Evolutionary conservation across 2,113 vertebrate species (phyloP), one percentile per base, ranked within the genome.

Genomic region (Gymnocephalus cernua): DNA sequence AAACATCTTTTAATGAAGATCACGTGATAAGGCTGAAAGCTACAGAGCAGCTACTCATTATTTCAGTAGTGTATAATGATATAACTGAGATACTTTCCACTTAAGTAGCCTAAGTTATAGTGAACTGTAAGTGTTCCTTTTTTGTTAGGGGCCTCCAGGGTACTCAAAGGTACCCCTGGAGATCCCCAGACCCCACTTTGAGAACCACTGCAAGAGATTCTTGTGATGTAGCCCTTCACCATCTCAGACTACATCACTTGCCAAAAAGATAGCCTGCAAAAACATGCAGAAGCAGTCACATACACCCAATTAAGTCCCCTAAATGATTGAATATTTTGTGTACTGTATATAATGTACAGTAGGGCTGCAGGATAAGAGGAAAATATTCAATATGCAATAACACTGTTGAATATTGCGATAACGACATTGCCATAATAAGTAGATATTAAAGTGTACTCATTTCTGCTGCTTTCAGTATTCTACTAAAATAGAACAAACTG

Each of bases 311-410:
- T 63, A 3, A 78, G 45, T 48, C 47, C 7, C 25, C 74, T 83
- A 79, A 85, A 86, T 82, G 82, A 50, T 54, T 6, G 29, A 77
- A 79, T 74, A 76, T 85, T 87, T 83, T 83, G 84, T 75, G 27
- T 53, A 11, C 16, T 75, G 27, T 53, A 11, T 23, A 41, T 19
- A 38, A 13, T 51, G 44, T 32, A 12, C 38, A 62, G 12, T 11
- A 41, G 38, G 38, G 38, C 38, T 41, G 38, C 38, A 41, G 10
- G 2, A 41, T 11, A 11, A 41, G 2, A 41, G 38, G 38, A 41
- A 41, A 41, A 10, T 10, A 41, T 11, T 38, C 38, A 41, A 41
- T 41, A 41, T 41, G 38, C 9, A 0, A 0, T 41, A 11, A 41
- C 38, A 2, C 38, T 41, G 38, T 10, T 10, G 9, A 41, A 41